Base-by-base conservation (phyloP, 2,888 invertebrate genomes). In the Sinodicranocentrus sp. region DNA sequence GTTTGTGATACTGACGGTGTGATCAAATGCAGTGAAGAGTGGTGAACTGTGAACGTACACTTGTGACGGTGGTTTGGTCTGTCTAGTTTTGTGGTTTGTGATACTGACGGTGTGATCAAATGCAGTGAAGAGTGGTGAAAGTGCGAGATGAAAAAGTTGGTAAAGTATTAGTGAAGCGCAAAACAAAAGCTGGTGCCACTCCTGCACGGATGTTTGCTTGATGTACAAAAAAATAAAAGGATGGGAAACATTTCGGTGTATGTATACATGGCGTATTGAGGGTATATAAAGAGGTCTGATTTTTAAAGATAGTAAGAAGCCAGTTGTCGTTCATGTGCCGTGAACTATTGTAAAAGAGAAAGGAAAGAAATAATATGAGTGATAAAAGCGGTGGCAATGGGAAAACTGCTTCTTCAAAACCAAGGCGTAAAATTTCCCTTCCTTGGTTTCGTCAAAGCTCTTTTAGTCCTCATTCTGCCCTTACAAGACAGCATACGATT, bases 361-460 rank as follows among this genome's bases (percentile, higher is more conserved):
- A 57, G 52, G 52, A 33, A 67, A 19, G 5, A 95, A 95, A 90
- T 93, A 68, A 82, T 13, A 82, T 82, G 75, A 83, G 73, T 57
- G 83, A 78, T 71, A 80, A 63, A 72, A 59, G 67, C n/a, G n/a
- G n/a, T 68, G 79, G 70, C 52, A 63, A 57, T 68, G 78, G 25
- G n/a, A 82, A 82, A 61, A 25, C 82, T 17, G 26, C 59, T 23
- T 59, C 59, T 33, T 73, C 94, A 88, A 89, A 89, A 75, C 88
- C 89, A n/a, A 94, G 95, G 85, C 93, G 96, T 90, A 97, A 96
- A 91, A 96, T 96, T 89, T 96, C 96, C 77, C 92, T 96, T 90
- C 96, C 96, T 88, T 97, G 96, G 96, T 96, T 96, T 91, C 93
- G 96, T 73, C 96, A 96, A 91, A 94, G 94, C 89, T 95, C 95